These are phyloP conservation scores for Cantharis flavilabris DNA, from an alignment of 2,888 invertebrate genomes.

Conservation along the genomic window DNA sequence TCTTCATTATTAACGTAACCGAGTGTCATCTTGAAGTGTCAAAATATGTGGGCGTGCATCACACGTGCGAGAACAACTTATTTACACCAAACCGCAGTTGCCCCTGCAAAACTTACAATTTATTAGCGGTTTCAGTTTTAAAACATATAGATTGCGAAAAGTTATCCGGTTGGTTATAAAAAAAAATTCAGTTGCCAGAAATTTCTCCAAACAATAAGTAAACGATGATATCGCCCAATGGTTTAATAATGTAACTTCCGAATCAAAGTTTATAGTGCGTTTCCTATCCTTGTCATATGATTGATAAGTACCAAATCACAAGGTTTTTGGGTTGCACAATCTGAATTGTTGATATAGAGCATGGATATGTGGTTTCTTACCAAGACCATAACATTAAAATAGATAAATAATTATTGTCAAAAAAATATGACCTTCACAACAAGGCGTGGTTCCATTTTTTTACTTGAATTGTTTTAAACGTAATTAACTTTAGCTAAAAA, in stretches of 20 bases:
- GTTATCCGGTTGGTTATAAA: neutral
- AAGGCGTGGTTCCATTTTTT: neutral
- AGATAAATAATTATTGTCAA: neutral
- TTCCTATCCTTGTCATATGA: neutral
- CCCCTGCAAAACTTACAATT: neutral
- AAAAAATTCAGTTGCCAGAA: neutral
- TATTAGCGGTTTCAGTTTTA: neutral
- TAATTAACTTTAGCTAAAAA: neutral
- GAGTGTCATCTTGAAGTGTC: neutral
- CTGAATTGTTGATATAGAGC: neutral
- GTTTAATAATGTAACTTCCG: neutral
- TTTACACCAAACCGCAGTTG: neutral
- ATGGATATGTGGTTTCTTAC: neutral
- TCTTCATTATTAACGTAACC: neutral
- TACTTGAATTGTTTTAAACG: neutral
- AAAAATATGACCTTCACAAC: neutral
- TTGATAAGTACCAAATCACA: neutral
- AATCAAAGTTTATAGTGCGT: neutral
- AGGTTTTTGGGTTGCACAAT: neutral
- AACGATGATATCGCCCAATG: neutral
- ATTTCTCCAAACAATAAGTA: neutral
- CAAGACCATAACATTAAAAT: neutral
- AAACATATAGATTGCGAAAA: neutral
- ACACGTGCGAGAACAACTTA: neutral
- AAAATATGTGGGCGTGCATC: conserved; percentile 7